Evolutionary conservation across 2,888 invertebrate genomes (phyloP), one percentile per base, ranked within the genome.

Genomic region (Chalcis sispes): DNA sequence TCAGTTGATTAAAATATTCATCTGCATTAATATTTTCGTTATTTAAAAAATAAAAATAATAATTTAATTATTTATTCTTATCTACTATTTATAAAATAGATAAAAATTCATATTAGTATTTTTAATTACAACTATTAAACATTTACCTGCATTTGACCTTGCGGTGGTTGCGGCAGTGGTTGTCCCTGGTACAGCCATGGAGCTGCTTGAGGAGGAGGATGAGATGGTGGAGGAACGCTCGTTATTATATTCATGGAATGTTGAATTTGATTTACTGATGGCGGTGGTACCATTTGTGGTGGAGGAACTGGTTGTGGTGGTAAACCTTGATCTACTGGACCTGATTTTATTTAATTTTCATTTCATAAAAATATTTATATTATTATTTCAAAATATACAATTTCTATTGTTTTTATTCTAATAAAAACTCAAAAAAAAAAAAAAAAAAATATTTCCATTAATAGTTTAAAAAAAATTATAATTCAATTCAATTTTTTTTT

Each of bases 251-350:
- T 87, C 83, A 87, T 86, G 65, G 86, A 83, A 80, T 85, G 86
- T 71, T 82, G 83, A 80, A 86, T 83, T 71, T 87, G 87, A 72
- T 82, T 83, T 10, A 81, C 82, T 7, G 82, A 82, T 20, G 88
- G 88, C 0, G 88, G 88, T 20, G 88, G 88, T 25, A 88, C 88
- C 83, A 88, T 88, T 79, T 88, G 87, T 1, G 88, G 88, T 1
- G 88, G 87, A 64, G 88, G 88, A 36, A 88, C 88, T n/a, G 88
- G 88, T 75, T 88, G 88, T 1, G 87, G 87, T 0, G 91, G 90
- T 50, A 81, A 67, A 54, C 90, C 91, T 81, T 90, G 90, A 56
- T 92, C 89, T 0, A 91, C 85, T 25, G 64, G 52, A 29, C 70
- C 61, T 10, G n/a, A 50, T 32, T 29, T 32, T 64, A 50, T 64